Percentiles rank a stretch among this genome's conserved stretches.
phyloP scores from a whole-genome alignment of 2,888 invertebrate genomes.

The Aphidius colemani region DNA sequence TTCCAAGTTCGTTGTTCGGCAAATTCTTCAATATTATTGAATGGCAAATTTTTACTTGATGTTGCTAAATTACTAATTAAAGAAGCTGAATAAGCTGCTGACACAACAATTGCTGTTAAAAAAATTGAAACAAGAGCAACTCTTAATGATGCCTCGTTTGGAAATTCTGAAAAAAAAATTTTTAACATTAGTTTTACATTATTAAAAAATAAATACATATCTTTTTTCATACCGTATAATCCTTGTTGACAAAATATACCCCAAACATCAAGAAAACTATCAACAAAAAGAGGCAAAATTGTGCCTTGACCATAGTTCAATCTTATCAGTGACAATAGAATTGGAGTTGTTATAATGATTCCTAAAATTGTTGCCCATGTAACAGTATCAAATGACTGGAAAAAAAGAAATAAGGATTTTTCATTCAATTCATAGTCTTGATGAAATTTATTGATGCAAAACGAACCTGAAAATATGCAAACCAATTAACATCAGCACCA shows the following conservation, averaged over 20 bases:
- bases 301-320: neutral
- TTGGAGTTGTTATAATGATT: conserved; percentile 24
- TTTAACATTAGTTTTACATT: too few species aligned
- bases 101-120: conserved; percentile 30
- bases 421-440: too few species aligned
- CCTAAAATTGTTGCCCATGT: conserved; percentile 36
- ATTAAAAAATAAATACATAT: neutral
- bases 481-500: conserved; percentile 41
- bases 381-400: conserved; percentile 24
- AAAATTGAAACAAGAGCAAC: conserved; percentile 42
- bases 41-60: conserved; percentile 39
- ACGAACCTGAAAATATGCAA: conserved; percentile 45
- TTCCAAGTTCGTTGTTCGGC: conserved; percentile 43
- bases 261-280: conserved; percentile 39
- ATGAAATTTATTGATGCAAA: neutral
- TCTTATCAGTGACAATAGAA: conserved; percentile 34
- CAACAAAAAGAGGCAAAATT: conserved; percentile 23
- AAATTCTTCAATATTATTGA: conserved; percentile 45
- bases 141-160: conserved; percentile 39
- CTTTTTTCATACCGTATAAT: conserved; percentile 36
- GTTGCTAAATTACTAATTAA: conserved; percentile 37
- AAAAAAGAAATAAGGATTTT: too few species aligned
- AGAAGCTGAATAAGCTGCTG: conserved; percentile 35
- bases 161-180: conserved; percentile 38
- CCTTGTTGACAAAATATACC: conserved; percentile 49